These are phyloP conservation scores for Luscinia megarhynchos DNA, from an alignment of 2,797 vertebrate species.

Conservation along the genomic window DNA sequence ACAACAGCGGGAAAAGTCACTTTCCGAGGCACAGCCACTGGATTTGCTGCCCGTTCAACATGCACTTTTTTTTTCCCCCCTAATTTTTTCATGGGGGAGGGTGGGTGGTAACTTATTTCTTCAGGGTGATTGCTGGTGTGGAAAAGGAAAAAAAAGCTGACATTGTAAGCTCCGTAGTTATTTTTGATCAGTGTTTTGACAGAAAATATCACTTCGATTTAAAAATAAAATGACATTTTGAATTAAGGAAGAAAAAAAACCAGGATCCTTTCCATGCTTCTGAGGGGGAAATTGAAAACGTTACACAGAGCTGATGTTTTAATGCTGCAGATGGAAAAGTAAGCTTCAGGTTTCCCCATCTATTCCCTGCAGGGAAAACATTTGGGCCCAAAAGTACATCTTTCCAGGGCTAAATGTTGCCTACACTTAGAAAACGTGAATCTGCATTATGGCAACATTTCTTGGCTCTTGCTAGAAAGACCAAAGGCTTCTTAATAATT, in stretches of 20 bases:
- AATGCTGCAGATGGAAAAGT: not conserved
- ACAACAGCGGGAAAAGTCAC: not conserved
- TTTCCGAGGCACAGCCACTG: not conserved
- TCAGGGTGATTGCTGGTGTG: not conserved
- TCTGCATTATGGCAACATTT: not conserved
- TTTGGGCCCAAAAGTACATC: not conserved
- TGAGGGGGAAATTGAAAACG: not conserved
- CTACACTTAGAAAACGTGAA: rapidly evolving
- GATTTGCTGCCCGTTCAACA: not conserved
- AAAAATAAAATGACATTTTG: conserved; percentile 60
- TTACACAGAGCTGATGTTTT: not conserved
- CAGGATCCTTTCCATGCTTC: not conserved
- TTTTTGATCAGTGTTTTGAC: conserved; percentile 53
- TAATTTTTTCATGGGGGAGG: not conserved
- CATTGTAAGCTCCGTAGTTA: not conserved
- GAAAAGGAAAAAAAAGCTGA: not conserved
- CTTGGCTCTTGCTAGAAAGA: not conserved
- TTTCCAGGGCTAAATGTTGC: not conserved
- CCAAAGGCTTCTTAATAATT: not conserved
- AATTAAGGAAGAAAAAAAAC: not conserved
- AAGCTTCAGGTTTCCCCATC: conserved; percentile 1
- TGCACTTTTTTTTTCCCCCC: rapidly evolving
- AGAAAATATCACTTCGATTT: conserved; percentile 27
- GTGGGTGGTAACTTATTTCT: not conserved
- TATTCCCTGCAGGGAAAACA: not conserved